Percentiles rank a stretch among this genome's conserved stretches.
Conservation (phyloP, 2,888 invertebrate species). For the Pharmacophagus antenor region DNA sequence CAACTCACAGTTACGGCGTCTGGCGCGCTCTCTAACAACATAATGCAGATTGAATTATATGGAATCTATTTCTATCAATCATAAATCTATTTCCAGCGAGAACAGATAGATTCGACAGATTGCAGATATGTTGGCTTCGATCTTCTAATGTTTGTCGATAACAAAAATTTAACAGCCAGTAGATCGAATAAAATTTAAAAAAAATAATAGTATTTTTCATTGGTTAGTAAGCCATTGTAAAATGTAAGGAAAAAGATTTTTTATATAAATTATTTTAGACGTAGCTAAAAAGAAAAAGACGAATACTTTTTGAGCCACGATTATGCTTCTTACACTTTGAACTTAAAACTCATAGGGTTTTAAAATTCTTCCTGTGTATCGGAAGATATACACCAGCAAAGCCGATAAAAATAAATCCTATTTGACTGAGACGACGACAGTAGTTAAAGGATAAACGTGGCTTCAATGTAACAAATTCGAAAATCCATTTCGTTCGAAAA, state of each 20-base stretch:
- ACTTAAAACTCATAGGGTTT: constrained; percentile 4
- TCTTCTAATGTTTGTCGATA: too few relatives aligned
- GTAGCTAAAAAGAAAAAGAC: neutral
- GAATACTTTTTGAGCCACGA: neutral
- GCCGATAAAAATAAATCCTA: constrained; percentile 23
- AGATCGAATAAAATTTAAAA: too few relatives aligned
- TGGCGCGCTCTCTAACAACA: constrained; percentile 84
- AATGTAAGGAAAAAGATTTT: too few relatives aligned
- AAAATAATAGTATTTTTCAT: too few relatives aligned
- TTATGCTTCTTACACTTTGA: neutral
- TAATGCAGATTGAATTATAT: too few relatives aligned
- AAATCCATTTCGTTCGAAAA: neutral
- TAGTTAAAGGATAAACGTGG: constrained; percentile 12
- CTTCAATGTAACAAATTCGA: constrained; percentile 11
- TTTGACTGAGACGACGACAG: constrained; percentile 7
- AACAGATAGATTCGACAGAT: too few relatives aligned
- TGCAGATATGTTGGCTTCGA: too few relatives aligned
- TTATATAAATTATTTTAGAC: too few relatives aligned
- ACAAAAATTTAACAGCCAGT: too few relatives aligned
- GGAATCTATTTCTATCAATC: too few relatives aligned
- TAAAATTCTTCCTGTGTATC: constrained; percentile 8
- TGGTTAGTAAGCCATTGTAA: too few relatives aligned
- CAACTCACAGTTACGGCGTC: constrained; percentile 89
- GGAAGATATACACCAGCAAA: constrained; percentile 5
- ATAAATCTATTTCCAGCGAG: too few relatives aligned